Evolutionary conservation across 2,797 vertebrate genomes (phyloP), one percentile per base, ranked within the genome.

Genomic region (Epinephelus awoara): DNA sequence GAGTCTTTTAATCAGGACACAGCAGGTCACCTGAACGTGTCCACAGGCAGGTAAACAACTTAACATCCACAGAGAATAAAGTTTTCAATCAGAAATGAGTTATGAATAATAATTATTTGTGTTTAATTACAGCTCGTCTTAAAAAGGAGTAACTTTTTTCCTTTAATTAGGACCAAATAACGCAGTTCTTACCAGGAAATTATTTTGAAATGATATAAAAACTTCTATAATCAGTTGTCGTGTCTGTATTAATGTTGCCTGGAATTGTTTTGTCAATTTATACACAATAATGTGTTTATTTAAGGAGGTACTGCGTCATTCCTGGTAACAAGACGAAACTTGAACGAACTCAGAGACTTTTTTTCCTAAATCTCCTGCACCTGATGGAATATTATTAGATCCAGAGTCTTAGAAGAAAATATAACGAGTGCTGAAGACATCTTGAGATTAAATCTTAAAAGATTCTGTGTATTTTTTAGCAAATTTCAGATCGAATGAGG

Each of bases 1-100:
- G 34, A 64, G n/a, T n/a, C 54, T 66, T 42, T 59, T 67, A 75
- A 75, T 67, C 42, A 40, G 61, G 61, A 25, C 71, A 14, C 58
- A 21, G 57, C 68, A 38, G 67, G 44, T 50, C 34, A 27, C 29
- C 46, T 4, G 7, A 7, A 25, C 58, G 9, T 17, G 14, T 47
- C 23, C 21, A 9, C n/a, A 59, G 34, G 34, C 34, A 34, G 7
- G 34, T 34, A 34, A 27, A 63, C 59, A 12, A 0, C 25, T 15
- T 47, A 38, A 2, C 19, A 18, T 4, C 12, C 13, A 19, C 0
- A 50, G 17, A 42, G 10, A 25, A 12, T 18, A 2, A 15, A 25
- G 44, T 64, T 34, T 17, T 17, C 2, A 61, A 14, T 9, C 15
- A 29, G 17, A 56, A 17, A 56, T 56, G 1, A 40, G 2, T 40